These are phyloP conservation scores for Rhagium mordax DNA, from an alignment of 2,888 invertebrate species.

Conservation along the genomic window DNA sequence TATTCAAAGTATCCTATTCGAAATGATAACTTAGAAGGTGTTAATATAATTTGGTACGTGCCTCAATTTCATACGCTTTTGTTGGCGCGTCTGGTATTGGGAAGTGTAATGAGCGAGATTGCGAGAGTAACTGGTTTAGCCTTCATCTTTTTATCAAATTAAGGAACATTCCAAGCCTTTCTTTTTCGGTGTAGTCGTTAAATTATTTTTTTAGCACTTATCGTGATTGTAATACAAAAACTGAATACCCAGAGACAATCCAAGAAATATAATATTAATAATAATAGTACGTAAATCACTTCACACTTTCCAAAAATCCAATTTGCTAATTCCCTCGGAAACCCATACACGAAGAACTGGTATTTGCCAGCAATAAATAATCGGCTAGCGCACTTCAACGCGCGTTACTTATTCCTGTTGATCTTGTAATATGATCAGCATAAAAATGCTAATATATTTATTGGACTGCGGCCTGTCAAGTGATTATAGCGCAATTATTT, in stretches of 20 bases:
- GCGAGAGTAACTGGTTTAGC: constrained; percentile 22
- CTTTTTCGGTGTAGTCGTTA: background rate
- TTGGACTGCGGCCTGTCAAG: background rate
- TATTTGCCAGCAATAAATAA: no score
- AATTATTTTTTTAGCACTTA: no score
- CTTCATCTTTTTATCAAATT: constrained; percentile 14
- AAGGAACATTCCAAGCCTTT: constrained; percentile 22
- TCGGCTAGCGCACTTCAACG: background rate
- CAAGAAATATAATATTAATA: no score
- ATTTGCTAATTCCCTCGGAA: no score
- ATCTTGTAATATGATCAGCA: background rate
- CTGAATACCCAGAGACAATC: no score
- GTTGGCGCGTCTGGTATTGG: background rate
- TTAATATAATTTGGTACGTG: constrained; percentile 22
- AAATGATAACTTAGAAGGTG: constrained; percentile 14
- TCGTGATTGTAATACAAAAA: no score
- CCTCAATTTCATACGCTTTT: background rate
- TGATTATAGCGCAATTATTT: background rate
- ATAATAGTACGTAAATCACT: no score
- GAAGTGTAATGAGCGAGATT: constrained; percentile 1
- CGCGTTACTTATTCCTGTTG: background rate
- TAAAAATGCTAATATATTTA: background rate
- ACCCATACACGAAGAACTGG: no score
- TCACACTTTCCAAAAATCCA: no score
- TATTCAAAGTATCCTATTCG: background rate